Conservation (phyloP, 1,140 invertebrate species). For the Phymorhynchus buccinoides region DNA sequence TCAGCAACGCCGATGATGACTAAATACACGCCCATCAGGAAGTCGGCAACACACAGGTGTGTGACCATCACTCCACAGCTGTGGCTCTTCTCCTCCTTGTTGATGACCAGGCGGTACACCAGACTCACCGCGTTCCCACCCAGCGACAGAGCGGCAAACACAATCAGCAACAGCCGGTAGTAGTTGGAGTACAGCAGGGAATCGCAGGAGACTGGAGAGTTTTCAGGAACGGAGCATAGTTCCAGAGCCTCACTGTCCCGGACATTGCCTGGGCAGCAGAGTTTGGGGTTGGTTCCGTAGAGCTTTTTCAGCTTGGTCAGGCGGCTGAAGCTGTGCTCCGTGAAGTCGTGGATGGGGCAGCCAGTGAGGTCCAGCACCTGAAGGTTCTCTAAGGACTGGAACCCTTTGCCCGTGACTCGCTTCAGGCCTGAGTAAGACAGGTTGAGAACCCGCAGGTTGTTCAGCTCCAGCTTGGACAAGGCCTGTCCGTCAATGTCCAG, state of each 20-base stretch:
- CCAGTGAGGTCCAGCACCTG: neutral
- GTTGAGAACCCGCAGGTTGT: slow-evolving; percentile 32
- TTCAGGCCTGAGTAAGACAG: slow-evolving; percentile 34
- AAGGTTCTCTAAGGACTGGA: slow-evolving; percentile 41
- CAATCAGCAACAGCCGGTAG: slow-evolving; percentile 53
- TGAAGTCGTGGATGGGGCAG: neutral
- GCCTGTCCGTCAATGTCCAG: neutral
- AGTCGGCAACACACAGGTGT: slow-evolving; percentile 62
- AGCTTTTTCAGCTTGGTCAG: slow-evolving; percentile 17
- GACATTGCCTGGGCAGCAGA: slow-evolving; percentile 53
- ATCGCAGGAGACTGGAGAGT: slow-evolving; percentile 56
- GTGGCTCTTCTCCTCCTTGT: slow-evolving; percentile 32
- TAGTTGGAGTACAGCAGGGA: slow-evolving; percentile 51
- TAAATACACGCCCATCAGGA: slow-evolving; percentile 68
- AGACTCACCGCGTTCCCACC: slow-evolving; percentile 53
- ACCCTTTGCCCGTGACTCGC: slow-evolving; percentile 26
- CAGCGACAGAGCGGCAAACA: slow-evolving; percentile 50
- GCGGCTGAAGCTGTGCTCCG: neutral
- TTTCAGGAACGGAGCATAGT: slow-evolving; percentile 46
- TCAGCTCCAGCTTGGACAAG: neutral
- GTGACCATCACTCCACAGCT: slow-evolving; percentile 55
- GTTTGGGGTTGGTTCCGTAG: slow-evolving; percentile 45
- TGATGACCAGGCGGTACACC: slow-evolving; percentile 45
- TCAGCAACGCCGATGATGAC: slow-evolving; percentile 59
- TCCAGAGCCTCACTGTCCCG: slow-evolving; percentile 37